These are phyloP conservation scores for Eurosta solidaginis DNA, from an alignment of 1,140 invertebrate species.

Conservation along the genomic window DNA sequence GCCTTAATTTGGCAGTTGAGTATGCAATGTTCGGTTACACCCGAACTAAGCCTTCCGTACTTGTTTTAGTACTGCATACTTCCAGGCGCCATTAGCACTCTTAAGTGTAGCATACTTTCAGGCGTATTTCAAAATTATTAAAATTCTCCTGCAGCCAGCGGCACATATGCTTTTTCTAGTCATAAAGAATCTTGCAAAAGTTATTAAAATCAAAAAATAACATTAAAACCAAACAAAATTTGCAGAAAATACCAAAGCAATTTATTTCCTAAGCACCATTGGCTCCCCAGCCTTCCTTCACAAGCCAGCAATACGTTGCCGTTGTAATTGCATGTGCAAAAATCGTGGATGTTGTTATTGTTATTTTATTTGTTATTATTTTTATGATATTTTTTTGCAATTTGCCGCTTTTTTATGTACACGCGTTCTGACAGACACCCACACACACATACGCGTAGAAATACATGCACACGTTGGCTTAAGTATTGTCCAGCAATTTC, in stretches of 20 bases:
- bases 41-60: neutral
- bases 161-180: neutral
- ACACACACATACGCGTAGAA: neutral
- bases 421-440: neutral
- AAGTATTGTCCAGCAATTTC: neutral
- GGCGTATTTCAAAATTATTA: too few species aligned
- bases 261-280: neutral
- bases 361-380: constrained; percentile 27
- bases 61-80: neutral
- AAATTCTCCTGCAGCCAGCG: neutral
- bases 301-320: neutral
- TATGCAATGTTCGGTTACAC: too few species aligned
- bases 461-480: neutral
- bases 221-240: neutral
- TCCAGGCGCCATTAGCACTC: neutral
- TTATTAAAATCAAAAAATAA: neutral
- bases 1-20: too few species aligned
- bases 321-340: neutral
- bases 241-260: neutral
- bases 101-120: neutral
- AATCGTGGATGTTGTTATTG: neutral
- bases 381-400: neutral
- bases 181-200: constrained; percentile 11
- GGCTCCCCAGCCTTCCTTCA: neutral
- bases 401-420: neutral